phyloP scores from a whole-genome alignment of 2,888 invertebrate genomes.

The Zelleria hepariella region DNA sequence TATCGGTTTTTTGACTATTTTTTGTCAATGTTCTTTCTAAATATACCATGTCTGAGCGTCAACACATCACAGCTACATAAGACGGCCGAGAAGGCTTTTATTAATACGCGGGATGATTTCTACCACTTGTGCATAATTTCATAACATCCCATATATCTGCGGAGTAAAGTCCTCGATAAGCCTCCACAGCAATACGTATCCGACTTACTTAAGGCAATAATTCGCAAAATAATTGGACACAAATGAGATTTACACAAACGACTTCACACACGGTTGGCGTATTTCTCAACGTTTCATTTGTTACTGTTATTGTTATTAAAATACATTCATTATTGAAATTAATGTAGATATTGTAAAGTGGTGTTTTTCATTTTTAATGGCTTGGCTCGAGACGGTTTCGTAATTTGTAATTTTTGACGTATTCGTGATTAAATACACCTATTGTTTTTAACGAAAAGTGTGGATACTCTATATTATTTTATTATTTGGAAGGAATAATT shows the following conservation, averaged over 20 bases:
- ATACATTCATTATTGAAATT: background rate
- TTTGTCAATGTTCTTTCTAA: no score
- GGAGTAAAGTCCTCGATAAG: background rate
- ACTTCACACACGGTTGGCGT: constrained; percentile 8
- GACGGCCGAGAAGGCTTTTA: background rate
- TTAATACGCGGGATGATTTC: background rate
- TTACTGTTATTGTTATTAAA: background rate
- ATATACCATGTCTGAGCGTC: no score
- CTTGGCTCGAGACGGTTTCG: background rate
- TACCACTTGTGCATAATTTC: background rate
- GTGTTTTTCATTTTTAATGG: background rate
- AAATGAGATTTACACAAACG: constrained; percentile 31
- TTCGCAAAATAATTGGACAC: constrained; percentile 37
- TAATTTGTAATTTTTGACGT: no score
- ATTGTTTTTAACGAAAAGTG: no score
- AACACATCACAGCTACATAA: background rate
- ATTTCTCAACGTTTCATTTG: background rate
- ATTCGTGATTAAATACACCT: no score
- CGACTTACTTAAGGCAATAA: constrained; percentile 21
- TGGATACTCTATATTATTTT: no score
- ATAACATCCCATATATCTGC: background rate
- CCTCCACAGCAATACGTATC: background rate
- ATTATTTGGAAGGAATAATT: no score
- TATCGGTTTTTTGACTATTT: no score
- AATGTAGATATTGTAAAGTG: background rate